These are phyloP conservation scores for Xanthostigma xanthostigma DNA, from an alignment of 2,888 invertebrate species.

Conservation along the genomic window DNA sequence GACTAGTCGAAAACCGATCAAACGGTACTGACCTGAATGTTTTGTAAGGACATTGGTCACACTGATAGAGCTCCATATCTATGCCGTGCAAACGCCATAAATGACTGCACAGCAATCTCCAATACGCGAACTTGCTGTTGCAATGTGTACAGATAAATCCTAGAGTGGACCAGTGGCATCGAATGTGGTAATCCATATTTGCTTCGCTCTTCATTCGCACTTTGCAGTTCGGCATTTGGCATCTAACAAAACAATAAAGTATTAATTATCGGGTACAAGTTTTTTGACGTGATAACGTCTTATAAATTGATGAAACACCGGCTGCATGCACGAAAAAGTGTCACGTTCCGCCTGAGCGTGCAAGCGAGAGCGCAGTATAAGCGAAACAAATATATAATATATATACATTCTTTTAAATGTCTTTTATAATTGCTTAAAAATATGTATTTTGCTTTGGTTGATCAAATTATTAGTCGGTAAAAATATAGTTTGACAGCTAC, in stretches of 20 bases:
- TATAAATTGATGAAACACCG: too few relatives aligned
- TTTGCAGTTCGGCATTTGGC: constrained; percentile 38
- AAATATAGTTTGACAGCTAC: too few relatives aligned
- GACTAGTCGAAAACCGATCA: constrained; percentile 14
- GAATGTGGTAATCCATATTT: constrained; percentile 47
- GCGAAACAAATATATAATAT: too few relatives aligned
- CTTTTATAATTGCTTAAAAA: too few relatives aligned
- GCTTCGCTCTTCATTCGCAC: constrained; percentile 38
- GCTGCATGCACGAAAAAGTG: too few relatives aligned
- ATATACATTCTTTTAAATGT: too few relatives aligned
- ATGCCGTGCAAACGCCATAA: constrained; percentile 63
- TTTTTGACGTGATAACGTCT: too few relatives aligned
- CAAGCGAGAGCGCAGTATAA: too few relatives aligned
- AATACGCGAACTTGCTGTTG: constrained; percentile 34
- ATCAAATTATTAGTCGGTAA: too few relatives aligned
- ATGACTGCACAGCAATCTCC: constrained; percentile 60
- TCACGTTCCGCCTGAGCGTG: too few relatives aligned
- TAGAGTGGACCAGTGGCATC: constrained; percentile 34
- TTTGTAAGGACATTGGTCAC: constrained; percentile 60
- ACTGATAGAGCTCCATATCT: constrained; percentile 66
- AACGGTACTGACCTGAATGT: constrained; percentile 26
- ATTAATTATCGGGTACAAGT: too few relatives aligned
- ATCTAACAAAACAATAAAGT: constrained; percentile 21
- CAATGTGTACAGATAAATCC: constrained; percentile 53
- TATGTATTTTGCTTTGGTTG: too few relatives aligned